A percentile compares a stretch with the other conserved stretches of the same genome.
Evolutionary conservation across 2,888 invertebrate genomes (phyloP).

Genomic region (Liodrosophila aerea): DNA sequence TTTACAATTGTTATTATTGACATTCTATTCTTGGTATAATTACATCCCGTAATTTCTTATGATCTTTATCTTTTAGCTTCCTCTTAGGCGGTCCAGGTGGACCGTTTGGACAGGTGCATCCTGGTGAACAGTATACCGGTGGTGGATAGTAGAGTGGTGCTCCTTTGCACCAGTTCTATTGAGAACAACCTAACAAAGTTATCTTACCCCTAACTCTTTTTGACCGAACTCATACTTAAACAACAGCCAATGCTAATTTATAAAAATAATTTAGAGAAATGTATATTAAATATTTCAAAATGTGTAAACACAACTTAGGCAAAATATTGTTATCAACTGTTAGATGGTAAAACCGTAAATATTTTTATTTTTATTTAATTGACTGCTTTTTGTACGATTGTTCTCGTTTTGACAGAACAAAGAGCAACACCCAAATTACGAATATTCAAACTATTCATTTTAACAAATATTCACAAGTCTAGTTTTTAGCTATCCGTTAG

Average conservation of each 20-base stretch:
- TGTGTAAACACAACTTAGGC: neutral
- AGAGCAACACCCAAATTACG: neutral
- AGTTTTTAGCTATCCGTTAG: neutral
- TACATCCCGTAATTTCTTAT: no score
- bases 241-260: no score
- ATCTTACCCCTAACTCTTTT: no score
- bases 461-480: neutral
- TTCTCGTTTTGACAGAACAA: neutral
- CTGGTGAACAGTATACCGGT: neutral
- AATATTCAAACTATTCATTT: conserved; percentile 7
- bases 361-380: neutral
- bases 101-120: neutral
- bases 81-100: conserved; percentile 1
- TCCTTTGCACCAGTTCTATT: no score
- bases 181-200: no score
- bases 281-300: no score
- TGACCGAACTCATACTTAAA: no score
- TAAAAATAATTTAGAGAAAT: no score
- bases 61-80: no score
- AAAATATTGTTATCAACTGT: neutral
- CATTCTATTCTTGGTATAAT: no score
- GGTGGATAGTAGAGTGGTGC: no score
- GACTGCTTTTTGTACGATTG: neutral
- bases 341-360: neutral
- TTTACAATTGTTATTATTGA: no score